phyloP scores from a whole-genome alignment of 2,888 invertebrate species.

The Reticulitermes lucifugus region DNA sequence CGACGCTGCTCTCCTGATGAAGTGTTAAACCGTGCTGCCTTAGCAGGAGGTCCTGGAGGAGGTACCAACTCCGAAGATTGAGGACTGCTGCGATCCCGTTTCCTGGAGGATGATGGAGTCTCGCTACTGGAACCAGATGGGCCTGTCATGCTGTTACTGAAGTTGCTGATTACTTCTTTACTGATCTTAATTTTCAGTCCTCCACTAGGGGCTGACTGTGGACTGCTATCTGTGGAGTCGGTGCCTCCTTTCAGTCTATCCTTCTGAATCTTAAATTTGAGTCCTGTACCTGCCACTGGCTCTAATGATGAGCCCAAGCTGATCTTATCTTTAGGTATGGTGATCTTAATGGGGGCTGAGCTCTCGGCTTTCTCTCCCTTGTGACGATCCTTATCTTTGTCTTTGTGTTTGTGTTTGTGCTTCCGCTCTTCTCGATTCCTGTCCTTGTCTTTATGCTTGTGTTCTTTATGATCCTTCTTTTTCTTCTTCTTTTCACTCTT shows the following conservation, averaged over 20 bases:
- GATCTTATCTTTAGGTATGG: slow-evolving; percentile 72
- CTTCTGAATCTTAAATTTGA: slow-evolving; percentile 87
- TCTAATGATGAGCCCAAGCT: slow-evolving; percentile 59
- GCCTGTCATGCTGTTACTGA: slow-evolving; percentile 11
- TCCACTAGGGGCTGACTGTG: slow-evolving; percentile 52
- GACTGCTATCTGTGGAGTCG: slow-evolving; percentile 63
- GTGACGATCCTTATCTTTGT: slow-evolving; percentile 62
- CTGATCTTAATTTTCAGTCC: slow-evolving; percentile 76
- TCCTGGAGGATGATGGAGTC: slow-evolving; percentile 31
- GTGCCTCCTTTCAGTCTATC: slow-evolving; percentile 72
- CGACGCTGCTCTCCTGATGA: slow-evolving; percentile 17
- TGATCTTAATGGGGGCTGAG: slow-evolving; percentile 67
- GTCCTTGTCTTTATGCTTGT: slow-evolving; percentile 54
- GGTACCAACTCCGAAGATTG: slow-evolving; percentile 56
- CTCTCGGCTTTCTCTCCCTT: slow-evolving; percentile 58
- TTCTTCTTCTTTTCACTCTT: slow-evolving; percentile 69
- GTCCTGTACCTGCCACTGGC: slow-evolving; percentile 62
- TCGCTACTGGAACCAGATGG: background rate
- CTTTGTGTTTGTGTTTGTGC: slow-evolving; percentile 60
- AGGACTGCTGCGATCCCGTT: slow-evolving; percentile 58
- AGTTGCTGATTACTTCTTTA: slow-evolving; percentile 72
- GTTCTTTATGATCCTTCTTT: slow-evolving; percentile 53
- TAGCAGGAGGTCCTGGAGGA: slow-evolving; percentile 45
- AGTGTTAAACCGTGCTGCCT: slow-evolving; percentile 23
- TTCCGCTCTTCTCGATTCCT: slow-evolving; percentile 75